Base-by-base conservation (phyloP, 2,888 invertebrate species). In the Drosophila affinis region DNA sequence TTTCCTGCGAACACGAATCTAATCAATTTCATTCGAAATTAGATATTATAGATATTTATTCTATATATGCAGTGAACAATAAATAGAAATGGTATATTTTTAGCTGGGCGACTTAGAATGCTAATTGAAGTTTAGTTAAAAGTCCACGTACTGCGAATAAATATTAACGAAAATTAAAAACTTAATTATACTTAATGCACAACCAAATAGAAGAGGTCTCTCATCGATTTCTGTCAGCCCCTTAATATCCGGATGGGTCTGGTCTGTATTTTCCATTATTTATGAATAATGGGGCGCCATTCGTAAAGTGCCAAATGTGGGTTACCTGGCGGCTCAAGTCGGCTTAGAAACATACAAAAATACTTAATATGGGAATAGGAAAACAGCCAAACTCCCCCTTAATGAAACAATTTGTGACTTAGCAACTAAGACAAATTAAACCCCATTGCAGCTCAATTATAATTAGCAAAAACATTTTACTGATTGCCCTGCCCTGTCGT, bases 351-450 rank as follows among this genome's bases (percentile, higher is more conserved):
- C n/a, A 49, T 39, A 24, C 21, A 27, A 24, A 24, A 60, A 51
- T 44, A 61, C 46, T 27, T 39, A 9, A 18, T 27, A 14, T n/a
- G 32, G 27, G 39, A 46, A 44, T n/a, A 45, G 27, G 39, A 49
- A 32, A 48, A 71, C 57, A 47, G 44, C 52, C n/a, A 67, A 63
- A 69, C 75, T 62, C 52, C 34, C 73, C 21, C 21, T 21, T 21
- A 81, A 79, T 85, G 62, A 82, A 82, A 76, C 88, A 83, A 83
- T 81, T 83, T 75, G 65, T 75, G 88, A 87, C 88, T 85, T 88
- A 85, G 34, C 45, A 79, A 76, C 87, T 85, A 88, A 85, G 85
- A 86, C 87, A 86, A 87, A 83, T 83, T 75, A 85, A 65, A 81
- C 77, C 77, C 75, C 76, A 69, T 76, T 74, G 71, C 78, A 78